Evolutionary conservation across 2,797 vertebrate species (phyloP).

Genomic region (Parambassis ranga): DNA sequence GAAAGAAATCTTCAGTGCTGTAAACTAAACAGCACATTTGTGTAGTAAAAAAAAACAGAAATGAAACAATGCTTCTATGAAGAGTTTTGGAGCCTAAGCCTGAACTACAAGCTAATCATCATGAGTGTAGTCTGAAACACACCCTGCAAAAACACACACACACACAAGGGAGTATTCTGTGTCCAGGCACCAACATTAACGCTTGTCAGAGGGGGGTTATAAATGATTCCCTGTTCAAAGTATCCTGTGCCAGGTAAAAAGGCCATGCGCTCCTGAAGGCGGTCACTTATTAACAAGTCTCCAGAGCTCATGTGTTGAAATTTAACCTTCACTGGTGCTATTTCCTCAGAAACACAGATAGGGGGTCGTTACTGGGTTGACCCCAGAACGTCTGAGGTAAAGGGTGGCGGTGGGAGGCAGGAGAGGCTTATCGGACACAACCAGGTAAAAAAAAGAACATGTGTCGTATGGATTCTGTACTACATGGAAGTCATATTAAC

Average conservation of each 20-base stretch:
- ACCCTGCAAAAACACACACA: background rate
- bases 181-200: slow-evolving; percentile 1
- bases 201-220: slow-evolving; percentile 40
- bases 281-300: slow-evolving; percentile 72
- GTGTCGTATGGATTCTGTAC: too few relatives aligned
- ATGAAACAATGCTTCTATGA: background rate
- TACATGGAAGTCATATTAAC: too few relatives aligned
- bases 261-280: slow-evolving; percentile 15
- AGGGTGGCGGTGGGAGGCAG: background rate
- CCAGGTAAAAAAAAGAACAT: too few relatives aligned
- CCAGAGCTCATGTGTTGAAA: slow-evolving; percentile 49
- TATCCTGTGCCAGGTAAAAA: slow-evolving; percentile 25
- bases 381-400: background rate
- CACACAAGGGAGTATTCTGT: slow-evolving; percentile 17
- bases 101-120: background rate
- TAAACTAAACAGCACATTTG: too few relatives aligned
- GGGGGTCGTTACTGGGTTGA: slow-evolving; percentile 3
- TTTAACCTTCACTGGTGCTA: slow-evolving; percentile 53
- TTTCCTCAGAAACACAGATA: slow-evolving; percentile 11
- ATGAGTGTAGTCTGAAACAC: background rate
- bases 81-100: background rate
- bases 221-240: slow-evolving; percentile 59
- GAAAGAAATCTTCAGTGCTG: too few relatives aligned
- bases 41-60: background rate
- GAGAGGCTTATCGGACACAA: background rate